A percentile compares a stretch with the other conserved stretches of the same genome.
Conservation (phyloP, 2,797 vertebrate genomes). For the Macropodus opercularis region DNA sequence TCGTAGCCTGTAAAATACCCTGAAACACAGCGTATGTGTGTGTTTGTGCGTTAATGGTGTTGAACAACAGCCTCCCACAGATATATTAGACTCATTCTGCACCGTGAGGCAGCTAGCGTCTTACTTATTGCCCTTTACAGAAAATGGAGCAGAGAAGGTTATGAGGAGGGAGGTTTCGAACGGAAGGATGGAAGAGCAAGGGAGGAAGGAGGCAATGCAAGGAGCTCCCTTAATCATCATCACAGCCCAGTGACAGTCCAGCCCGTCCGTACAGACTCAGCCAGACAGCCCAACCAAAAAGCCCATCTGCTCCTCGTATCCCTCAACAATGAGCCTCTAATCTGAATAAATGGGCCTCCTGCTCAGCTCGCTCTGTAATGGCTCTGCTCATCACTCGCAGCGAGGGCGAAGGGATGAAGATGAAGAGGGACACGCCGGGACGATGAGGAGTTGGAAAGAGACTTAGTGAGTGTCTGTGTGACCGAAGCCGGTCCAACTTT, state of each 20-base stretch:
- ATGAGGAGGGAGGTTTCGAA: background rate
- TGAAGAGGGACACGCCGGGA: slow-evolving; percentile 25
- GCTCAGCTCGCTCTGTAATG: slow-evolving; percentile 51
- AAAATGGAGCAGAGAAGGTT: slow-evolving; percentile 14
- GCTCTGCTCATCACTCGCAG: slow-evolving; percentile 49
- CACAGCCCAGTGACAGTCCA: slow-evolving; percentile 67
- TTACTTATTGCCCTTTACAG: slow-evolving; percentile 23
- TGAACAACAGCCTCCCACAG: background rate
- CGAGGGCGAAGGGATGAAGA: slow-evolving; percentile 40
- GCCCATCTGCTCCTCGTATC: slow-evolving; percentile 79
- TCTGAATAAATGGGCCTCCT: slow-evolving; percentile 80
- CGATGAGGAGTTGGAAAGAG: background rate
- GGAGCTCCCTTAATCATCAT: slow-evolving; percentile 81
- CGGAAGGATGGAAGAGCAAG: background rate
- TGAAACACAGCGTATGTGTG: background rate
- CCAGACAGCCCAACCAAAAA: slow-evolving; percentile 54
- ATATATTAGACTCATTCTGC: slow-evolving; percentile 3
- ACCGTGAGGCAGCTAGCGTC: slow-evolving; percentile 16
- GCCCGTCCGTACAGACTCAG: slow-evolving; percentile 23
- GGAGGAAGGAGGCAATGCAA: slow-evolving; percentile 39
- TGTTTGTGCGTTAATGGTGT: slow-evolving; percentile 5
- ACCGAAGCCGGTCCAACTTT: slow-evolving; percentile 10
- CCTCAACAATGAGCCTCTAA: slow-evolving; percentile 72
- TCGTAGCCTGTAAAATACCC: background rate
- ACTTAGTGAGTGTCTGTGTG: background rate